These are phyloP conservation scores for Epicauta chinensis DNA, from an alignment of 1,140 invertebrate species.

Conservation along the genomic window DNA sequence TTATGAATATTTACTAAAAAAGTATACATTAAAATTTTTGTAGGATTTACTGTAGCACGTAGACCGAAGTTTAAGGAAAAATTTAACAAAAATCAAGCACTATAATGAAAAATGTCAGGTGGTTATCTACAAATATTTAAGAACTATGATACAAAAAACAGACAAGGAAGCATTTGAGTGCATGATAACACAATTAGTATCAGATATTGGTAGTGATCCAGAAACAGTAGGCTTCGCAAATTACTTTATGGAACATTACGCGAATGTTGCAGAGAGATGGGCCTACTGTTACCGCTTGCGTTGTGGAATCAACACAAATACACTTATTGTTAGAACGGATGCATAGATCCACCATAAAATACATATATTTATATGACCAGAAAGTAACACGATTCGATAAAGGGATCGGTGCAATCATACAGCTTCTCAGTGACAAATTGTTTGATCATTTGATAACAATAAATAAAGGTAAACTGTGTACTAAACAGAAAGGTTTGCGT, in stretches of 20 bases:
- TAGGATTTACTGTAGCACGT: no score
- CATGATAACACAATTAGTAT: slow-evolving; percentile 14
- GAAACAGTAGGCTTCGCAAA: slow-evolving; percentile 4
- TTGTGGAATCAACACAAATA: slow-evolving; percentile 15
- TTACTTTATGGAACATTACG: slow-evolving; percentile 12
- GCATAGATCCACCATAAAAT: slow-evolving; percentile 15
- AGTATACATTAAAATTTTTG: no score
- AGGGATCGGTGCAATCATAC: no score
- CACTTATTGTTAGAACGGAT: slow-evolving; percentile 16
- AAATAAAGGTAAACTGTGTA: no score
- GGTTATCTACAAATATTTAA: slow-evolving; percentile 7
- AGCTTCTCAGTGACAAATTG: no score
- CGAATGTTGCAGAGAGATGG: slow-evolving; percentile 4
- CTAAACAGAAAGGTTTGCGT: no score
- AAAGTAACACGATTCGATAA: no score
- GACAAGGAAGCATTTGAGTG: slow-evolving; percentile 4
- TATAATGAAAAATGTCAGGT: no score
- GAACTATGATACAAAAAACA: slow-evolving; percentile 11
- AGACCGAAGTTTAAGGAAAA: no score
- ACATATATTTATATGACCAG: slow-evolving; percentile 10
- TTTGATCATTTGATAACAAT: no score
- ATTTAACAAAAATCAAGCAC: no score
- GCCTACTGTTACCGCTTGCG: slow-evolving; percentile 11
- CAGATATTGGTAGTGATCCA: background rate
- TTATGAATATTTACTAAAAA: no score